Base-by-base conservation (phyloP, 2,888 invertebrate species). In the Torymus auratus region DNA sequence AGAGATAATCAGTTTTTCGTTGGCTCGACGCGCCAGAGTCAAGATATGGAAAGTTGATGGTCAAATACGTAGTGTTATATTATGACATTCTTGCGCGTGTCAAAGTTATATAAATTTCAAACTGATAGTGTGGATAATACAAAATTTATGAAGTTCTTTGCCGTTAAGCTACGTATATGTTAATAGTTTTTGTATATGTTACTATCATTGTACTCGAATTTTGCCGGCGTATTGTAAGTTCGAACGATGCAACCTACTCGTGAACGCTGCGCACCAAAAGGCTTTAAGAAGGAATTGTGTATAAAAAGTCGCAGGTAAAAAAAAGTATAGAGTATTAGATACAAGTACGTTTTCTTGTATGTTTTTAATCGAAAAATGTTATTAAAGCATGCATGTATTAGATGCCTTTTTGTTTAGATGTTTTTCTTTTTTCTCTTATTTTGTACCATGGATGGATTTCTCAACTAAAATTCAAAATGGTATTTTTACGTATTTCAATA, bases 141-240 rank as follows among this genome's bases (percentile, higher is more conserved):
- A 71, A 20, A 60, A 41, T 41, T 2, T 71, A 50, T 17, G 17
- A 70, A 70, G 28, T 58, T 41, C 41, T 70, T 69, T 56, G 56
- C 13, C 15, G 56, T 56, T 41, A 56, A 69, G 53, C 56, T 56
- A 15, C 15, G 12, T 41, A 56, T 69, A 28, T 15, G 13, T 28
- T 41, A 41, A 56, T 69, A 56, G 56, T 10, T 69, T 69, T 69
- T 41, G 41, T n/a, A 41, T 28, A 55, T 55, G 17, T 53, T 72
- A 62, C 62, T 73, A 41, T 41, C 41, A 41, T 41, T 7, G 41
- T 41, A 41, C 7, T 41, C 41, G 41, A 41, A 41, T 41, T 41
- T 41, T 7, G 41, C 41, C 7, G 41, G 41, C 7, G 7, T 1
- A 41, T 41, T 4, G 28, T 28, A 28, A n/a, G n/a, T n/a, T n/a